phyloP scores from a whole-genome alignment of 2,888 invertebrate genomes.

The Marasmarcha lunaedactyla region DNA sequence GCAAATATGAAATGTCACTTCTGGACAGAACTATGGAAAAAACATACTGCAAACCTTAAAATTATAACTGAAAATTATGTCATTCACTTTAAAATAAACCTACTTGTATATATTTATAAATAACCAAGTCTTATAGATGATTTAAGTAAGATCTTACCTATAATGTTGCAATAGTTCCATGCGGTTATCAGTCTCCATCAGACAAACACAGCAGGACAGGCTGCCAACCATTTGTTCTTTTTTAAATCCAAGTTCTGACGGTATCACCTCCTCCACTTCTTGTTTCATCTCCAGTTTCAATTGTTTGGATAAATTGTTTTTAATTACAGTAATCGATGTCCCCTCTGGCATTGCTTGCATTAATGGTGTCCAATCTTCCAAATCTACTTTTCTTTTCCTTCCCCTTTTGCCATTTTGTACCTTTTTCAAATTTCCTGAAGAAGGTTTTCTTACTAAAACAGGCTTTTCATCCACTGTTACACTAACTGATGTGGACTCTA shows the following conservation, averaged over 20 bases:
- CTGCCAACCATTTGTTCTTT: conserved; percentile 12
- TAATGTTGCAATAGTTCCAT: conserved; percentile 47
- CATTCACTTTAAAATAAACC: too few relatives aligned
- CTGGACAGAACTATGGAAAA: too few relatives aligned
- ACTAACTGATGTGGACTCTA: not conserved
- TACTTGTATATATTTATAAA: too few relatives aligned
- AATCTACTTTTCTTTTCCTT: conserved; percentile 13
- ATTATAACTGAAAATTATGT: too few relatives aligned
- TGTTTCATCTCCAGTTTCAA: conserved; percentile 20
- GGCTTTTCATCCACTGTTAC: not conserved
- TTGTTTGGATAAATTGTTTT: not conserved
- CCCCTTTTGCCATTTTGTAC: conserved; percentile 24
- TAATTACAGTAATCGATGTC: conserved; percentile 4
- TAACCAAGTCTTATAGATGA: too few relatives aligned
- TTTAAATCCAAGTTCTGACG: conserved; percentile 4
- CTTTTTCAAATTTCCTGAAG: conserved; percentile 19
- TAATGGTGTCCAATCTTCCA: conserved; percentile 25
- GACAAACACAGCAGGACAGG: conserved; percentile 52
- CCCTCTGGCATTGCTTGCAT: conserved; percentile 23
- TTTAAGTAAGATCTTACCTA: conserved; percentile 35
- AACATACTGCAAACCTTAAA: too few relatives aligned
- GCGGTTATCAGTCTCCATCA: conserved; percentile 29
- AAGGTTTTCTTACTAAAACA: not conserved
- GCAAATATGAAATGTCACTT: too few relatives aligned
- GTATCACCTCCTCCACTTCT: conserved; percentile 13